phyloP scores from a whole-genome alignment of 2,797 vertebrate species.

The Chelon labrosus region DNA sequence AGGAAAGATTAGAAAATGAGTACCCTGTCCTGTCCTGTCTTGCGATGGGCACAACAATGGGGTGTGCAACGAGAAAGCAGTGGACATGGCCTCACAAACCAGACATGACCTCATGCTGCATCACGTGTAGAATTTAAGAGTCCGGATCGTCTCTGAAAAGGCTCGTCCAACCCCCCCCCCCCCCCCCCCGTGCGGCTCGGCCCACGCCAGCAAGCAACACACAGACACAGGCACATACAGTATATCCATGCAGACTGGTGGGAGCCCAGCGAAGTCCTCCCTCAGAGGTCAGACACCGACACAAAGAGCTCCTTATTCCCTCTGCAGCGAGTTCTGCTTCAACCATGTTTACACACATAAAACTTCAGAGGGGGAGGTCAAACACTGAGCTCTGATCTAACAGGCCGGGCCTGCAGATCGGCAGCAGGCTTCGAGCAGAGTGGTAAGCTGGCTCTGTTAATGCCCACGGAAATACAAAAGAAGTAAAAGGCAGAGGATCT shows the following conservation, averaged over 20 bases:
- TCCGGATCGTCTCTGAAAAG: conserved; percentile 23
- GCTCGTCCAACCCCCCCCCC: not conserved
- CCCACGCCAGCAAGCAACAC: not conserved
- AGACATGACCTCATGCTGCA: conserved; percentile 65
- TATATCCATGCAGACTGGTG: conserved; percentile 29
- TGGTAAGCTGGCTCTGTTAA: too few species aligned
- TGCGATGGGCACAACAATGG: conserved; percentile 19
- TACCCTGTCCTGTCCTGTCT: not conserved
- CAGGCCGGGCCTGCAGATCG: not conserved
- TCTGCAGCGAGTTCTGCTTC: conserved; percentile 44
- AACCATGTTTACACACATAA: conserved; percentile 69
- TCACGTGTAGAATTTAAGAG: conserved; percentile 18
- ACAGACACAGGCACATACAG: conserved; percentile 15
- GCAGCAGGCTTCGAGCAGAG: too few species aligned
- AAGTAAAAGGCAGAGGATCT: too few species aligned
- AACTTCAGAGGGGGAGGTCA: conserved; percentile 73
- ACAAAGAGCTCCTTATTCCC: conserved; percentile 77
- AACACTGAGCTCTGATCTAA: conserved; percentile 57
- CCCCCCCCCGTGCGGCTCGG: not conserved
- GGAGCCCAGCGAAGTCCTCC: conserved; percentile 54
- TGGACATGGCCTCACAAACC: conserved; percentile 34
- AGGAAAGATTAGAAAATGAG: conserved; percentile 2
- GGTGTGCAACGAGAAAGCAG: not conserved
- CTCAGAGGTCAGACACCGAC: conserved; percentile 49
- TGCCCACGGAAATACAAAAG: too few species aligned